A percentile compares a stretch with the other conserved stretches of the same genome.
Conservation (phyloP, 2,888 invertebrate species). For the Dascillus cervinus region DNA sequence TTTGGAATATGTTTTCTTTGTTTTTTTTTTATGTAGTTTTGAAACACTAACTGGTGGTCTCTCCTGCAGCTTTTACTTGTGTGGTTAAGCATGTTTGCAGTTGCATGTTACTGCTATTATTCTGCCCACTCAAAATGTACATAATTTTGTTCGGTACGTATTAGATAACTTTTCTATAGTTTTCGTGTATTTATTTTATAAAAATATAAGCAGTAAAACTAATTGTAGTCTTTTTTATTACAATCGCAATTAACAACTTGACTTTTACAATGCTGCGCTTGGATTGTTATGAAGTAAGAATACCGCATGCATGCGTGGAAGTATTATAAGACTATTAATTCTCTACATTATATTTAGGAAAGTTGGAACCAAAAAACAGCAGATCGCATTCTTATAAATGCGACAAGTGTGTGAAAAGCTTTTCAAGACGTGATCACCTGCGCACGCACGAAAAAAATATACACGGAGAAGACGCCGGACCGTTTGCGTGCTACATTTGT, state of each 20-base stretch:
- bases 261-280: slow-evolving; percentile 12
- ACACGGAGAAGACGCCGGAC: slow-evolving; percentile 43
- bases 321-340: slow-evolving; percentile 17
- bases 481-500: slow-evolving; percentile 41
- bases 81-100: too few relatives aligned
- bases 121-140: too few relatives aligned
- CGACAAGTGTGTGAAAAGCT: slow-evolving; percentile 38
- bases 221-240: background rate
- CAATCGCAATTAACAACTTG: background rate
- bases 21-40: too few relatives aligned
- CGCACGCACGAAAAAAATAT: slow-evolving; percentile 44
- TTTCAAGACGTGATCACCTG: slow-evolving; percentile 41
- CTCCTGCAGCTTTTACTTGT: too few relatives aligned
- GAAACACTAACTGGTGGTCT: too few relatives aligned
- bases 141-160: too few relatives aligned
- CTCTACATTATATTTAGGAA: slow-evolving; percentile 34
- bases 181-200: too few relatives aligned
- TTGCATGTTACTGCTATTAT: too few relatives aligned
- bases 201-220: background rate
- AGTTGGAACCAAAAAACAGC: slow-evolving; percentile 26
- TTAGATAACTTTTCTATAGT: too few relatives aligned
- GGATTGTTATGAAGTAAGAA: slow-evolving; percentile 23
- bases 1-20: too few relatives aligned
- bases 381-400: slow-evolving; percentile 35
- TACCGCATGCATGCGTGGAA: slow-evolving; percentile 17